Evolutionary conservation across 2,797 vertebrate genomes (phyloP), one percentile per base, ranked within the genome.

Genomic region (Chromobotia macracanthus): DNA sequence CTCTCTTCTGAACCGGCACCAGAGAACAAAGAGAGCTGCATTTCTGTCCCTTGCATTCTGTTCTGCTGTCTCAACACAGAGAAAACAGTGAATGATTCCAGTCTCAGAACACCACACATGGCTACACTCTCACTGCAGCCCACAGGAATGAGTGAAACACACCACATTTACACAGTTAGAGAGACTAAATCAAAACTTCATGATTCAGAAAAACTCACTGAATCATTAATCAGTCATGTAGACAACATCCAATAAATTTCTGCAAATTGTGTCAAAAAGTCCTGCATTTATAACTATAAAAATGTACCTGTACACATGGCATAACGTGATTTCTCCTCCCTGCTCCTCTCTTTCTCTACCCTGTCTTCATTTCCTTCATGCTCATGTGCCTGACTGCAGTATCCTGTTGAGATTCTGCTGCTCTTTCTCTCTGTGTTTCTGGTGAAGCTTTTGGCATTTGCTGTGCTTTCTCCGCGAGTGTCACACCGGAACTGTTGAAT

Each of bases 231-330:
- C 6, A 38, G 35, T 38, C 7, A 38, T 9, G 31, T 15, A 25
- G 11, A n/a, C 13, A 18, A 65, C 21, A 16, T 50, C 3, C 44
- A 50, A 63, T 25, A 38, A 13, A 46, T 60, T 61, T 23, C 23
- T 61, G 12, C 3, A 50, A 50, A 50, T 38, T 3, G 3, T 31
- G 31, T 35, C 7, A 60, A 21, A 61, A 77, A 48, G 35, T 60
- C 2, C 38, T 56, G 8, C 0, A 19, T 76, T 51, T 75, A 38
- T 38, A 38, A 38, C 31, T 31, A 6, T 18, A 35, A 63, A 35
- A 65, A 89, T 90, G 84, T 92, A 94, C 92, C 92, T 93, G 92
- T 89, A 89, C 91, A 92, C 92, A 92, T 90, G 90, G 90, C 83
- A 90, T 83, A 87, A 84, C 85, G 87, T 72, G 87, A 89, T 91